A percentile compares a stretch with the other conserved stretches of the same genome.
These are phyloP conservation scores for Lasioglossum zephyrum DNA, from an alignment of 2,888 invertebrate genomes.

Conservation along the genomic window DNA sequence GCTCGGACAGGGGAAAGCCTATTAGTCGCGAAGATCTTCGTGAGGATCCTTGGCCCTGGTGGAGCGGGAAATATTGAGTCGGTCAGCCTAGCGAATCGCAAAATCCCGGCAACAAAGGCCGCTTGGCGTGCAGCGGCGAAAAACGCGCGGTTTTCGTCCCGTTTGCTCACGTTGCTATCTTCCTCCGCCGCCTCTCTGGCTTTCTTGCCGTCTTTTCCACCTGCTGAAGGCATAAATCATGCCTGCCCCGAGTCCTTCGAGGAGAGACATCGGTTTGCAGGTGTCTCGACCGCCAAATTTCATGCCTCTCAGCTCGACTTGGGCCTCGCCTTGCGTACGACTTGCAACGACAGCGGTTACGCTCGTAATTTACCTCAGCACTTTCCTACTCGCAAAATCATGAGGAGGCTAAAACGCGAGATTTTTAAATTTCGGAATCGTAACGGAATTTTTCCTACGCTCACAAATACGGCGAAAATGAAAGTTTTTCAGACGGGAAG, in stretches of 20 bases:
- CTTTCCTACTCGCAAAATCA: neutral
- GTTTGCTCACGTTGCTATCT: constrained; percentile 26
- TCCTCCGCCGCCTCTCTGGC: constrained; percentile 19
- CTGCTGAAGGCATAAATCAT: constrained; percentile 79
- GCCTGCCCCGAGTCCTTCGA: constrained; percentile 33
- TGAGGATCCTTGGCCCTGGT: constrained; percentile 40
- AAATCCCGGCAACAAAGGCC: constrained; percentile 67
- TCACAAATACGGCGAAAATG: neutral
- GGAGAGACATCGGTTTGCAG: constrained; percentile 64
- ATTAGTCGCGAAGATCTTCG: constrained; percentile 71
- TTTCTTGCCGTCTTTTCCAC: constrained; percentile 70
- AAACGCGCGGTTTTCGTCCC: constrained; percentile 61
- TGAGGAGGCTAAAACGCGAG: neutral
- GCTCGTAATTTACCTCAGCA: neutral
- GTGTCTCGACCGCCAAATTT: constrained; percentile 68
- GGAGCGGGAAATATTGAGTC: constrained; percentile 47
- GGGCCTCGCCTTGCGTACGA: constrained; percentile 44
- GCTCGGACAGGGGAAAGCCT: constrained; percentile 71
- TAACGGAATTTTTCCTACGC: neutral
- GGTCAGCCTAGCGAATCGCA: constrained; percentile 75
- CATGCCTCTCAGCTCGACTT: constrained; percentile 53
- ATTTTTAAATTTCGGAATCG: neutral
- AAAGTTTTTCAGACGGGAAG: neutral
- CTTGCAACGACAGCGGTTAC: constrained; percentile 33
- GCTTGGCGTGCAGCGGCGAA: constrained; percentile 61